These are phyloP conservation scores for Chunga burmeisteri DNA, from an alignment of 2,113 vertebrate genomes.

Conservation along the genomic window DNA sequence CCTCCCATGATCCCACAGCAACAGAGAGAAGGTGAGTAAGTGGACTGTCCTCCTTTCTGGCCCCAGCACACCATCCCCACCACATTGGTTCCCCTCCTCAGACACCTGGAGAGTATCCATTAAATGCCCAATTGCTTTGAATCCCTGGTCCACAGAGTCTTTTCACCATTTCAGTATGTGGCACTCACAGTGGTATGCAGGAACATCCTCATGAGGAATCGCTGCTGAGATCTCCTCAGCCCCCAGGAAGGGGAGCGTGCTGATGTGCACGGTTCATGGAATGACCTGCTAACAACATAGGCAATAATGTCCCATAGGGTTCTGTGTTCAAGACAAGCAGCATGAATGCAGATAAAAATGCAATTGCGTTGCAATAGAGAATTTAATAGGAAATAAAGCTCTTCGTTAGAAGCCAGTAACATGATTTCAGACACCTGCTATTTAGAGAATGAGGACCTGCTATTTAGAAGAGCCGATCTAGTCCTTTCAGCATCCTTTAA, in stretches of 20 bases:
- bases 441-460: not conserved
- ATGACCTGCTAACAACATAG: not conserved
- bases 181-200: not conserved
- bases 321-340: not conserved
- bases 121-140: not conserved
- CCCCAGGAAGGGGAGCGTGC: not conserved
- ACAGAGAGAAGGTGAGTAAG: constrained; percentile 95
- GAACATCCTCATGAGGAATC: not conserved
- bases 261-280: not conserved
- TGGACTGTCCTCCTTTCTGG: not conserved
- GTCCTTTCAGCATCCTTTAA: not conserved
- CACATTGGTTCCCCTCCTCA: not conserved
- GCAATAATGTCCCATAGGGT: fast-evolving
- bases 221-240: not conserved
- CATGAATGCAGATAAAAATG: not conserved
- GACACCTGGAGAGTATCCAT: not conserved
- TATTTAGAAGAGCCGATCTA: not conserved
- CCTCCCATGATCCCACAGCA: constrained; percentile 98
- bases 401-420: not conserved
- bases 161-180: not conserved
- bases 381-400: not conserved
- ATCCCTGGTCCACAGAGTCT: not conserved
- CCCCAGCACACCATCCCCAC: not conserved
- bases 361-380: not conserved
- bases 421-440: not conserved